These are phyloP conservation scores for Blastomussa wellsi DNA, from an alignment of 92 coral and sea anemone genomes.

Conservation along the genomic window DNA sequence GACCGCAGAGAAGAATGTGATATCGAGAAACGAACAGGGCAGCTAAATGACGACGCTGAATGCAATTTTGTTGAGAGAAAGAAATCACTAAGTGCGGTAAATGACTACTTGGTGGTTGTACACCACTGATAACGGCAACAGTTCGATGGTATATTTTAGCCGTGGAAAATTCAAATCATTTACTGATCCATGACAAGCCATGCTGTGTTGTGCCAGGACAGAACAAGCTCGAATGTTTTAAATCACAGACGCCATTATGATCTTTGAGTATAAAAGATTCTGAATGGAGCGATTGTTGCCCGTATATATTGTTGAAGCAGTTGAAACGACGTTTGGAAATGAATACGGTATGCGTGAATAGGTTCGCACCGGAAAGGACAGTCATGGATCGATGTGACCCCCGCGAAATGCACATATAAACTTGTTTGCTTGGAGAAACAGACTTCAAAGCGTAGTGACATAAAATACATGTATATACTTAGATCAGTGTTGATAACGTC, in stretches of 20 bases:
- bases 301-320: too few species aligned
- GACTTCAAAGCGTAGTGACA: too few species aligned
- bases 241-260: neutral
- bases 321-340: neutral
- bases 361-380: neutral
- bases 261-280: too few species aligned
- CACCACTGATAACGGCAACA: constrained; percentile 1
- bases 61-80: neutral
- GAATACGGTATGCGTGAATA: neutral
- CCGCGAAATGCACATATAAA: neutral
- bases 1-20: too few species aligned
- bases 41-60: neutral
- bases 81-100: constrained; percentile 6
- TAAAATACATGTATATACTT: too few species aligned
- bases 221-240: neutral
- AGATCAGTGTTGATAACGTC: neutral
- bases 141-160: neutral
- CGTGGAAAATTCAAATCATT: neutral
- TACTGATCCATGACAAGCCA: neutral
- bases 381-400: neutral
- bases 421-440: too few species aligned
- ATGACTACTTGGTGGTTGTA: constrained; percentile 12
- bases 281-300: too few species aligned
- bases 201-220: neutral
- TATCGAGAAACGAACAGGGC: neutral